phyloP scores from a whole-genome alignment of 2,797 vertebrate genomes.

The Taenioides sp. region DNA sequence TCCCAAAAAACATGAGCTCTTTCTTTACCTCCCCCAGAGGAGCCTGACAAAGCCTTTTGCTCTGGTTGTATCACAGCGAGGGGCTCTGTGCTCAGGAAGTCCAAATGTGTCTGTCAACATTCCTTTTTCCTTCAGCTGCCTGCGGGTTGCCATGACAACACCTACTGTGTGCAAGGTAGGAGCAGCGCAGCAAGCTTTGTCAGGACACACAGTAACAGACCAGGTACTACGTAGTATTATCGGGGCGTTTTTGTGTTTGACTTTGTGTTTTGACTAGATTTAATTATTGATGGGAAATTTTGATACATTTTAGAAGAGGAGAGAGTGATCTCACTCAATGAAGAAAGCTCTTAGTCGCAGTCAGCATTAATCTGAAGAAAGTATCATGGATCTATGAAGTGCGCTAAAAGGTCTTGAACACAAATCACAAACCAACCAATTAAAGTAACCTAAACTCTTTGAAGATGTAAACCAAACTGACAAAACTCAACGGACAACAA shows the following conservation, averaged over 20 bases:
- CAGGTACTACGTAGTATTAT: conserved; percentile 30
- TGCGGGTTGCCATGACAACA: conserved; percentile 71
- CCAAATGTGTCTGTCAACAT: conserved; percentile 55
- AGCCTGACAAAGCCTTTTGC: conserved; percentile 12
- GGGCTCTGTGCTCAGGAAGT: conserved; percentile 42
- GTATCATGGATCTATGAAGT: too few species aligned
- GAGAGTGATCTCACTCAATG: conserved; percentile 4
- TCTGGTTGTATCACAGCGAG: conserved; percentile 33
- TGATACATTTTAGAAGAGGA: not conserved
- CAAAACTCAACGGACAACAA: conserved; percentile 36
- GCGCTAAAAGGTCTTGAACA: too few species aligned
- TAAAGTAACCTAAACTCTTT: not conserved
- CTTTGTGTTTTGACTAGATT: not conserved
- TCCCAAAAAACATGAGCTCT: conserved; percentile 41
- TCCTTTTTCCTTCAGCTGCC: conserved; percentile 47
- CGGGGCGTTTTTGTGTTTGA: conserved; percentile 6
- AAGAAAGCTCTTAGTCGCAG: too few species aligned
- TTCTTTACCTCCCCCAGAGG: conserved; percentile 17
- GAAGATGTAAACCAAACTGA: not conserved
- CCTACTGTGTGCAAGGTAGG: conserved; percentile 41
- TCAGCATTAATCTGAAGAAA: too few species aligned
- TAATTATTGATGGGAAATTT: not conserved
- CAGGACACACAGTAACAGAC: conserved; percentile 32
- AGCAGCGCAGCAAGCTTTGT: conserved; percentile 46
- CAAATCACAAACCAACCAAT: too few species aligned